These are phyloP conservation scores for Cheilosia scutellata DNA, from an alignment of 2,888 invertebrate species.

Conservation along the genomic window DNA sequence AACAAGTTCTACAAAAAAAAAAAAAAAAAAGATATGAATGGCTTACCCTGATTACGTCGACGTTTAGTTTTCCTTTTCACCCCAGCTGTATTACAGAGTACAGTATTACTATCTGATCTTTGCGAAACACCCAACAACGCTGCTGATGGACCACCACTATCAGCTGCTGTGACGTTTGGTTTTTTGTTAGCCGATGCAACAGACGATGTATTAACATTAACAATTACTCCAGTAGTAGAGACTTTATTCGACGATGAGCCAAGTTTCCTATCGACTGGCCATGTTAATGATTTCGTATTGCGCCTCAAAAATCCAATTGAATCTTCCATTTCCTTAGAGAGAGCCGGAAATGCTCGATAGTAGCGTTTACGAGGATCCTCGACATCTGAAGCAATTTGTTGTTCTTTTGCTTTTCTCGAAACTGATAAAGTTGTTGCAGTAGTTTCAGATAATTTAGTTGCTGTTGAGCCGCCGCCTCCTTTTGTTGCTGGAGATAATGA, in stretches of 20 bases:
- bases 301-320: constrained; percentile 78
- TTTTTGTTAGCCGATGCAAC: constrained; percentile 30
- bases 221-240: constrained; percentile 77
- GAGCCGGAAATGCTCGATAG: constrained; percentile 91
- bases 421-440: constrained; percentile 31
- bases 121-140: constrained; percentile 48
- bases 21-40: not conserved
- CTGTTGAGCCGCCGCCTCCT: constrained; percentile 30
- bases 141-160: constrained; percentile 44
- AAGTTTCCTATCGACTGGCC: constrained; percentile 80
- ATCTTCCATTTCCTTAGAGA: constrained; percentile 85
- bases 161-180: constrained; percentile 27
- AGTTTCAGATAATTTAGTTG: constrained; percentile 22
- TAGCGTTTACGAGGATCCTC: constrained; percentile 89
- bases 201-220: constrained; percentile 75
- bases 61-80: constrained; percentile 81
- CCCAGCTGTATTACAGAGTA: constrained; percentile 79
- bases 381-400: constrained; percentile 57
- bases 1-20: not conserved
- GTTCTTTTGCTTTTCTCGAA: constrained; percentile 65
- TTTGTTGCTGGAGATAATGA: constrained; percentile 35
- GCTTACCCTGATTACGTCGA: constrained; percentile 80
- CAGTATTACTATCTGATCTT: constrained; percentile 62
- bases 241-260: constrained; percentile 78
- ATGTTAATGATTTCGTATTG: constrained; percentile 79